Evolutionary conservation across 2,888 invertebrate species (phyloP).

Genomic region (Clitarchus hookeri): DNA sequence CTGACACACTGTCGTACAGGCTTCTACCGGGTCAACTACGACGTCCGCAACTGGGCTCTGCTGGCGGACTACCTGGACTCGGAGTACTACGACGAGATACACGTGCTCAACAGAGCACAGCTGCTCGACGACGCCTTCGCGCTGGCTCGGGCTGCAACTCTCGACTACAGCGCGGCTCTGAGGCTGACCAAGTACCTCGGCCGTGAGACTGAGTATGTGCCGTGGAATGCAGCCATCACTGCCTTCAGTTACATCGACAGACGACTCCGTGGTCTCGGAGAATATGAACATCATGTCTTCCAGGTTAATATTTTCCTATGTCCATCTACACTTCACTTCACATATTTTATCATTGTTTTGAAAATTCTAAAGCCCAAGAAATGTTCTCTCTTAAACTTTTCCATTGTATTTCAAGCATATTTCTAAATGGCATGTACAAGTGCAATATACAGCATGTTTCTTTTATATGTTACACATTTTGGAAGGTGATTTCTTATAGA

Average conservation of each 20-base stretch:
- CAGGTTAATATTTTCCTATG: not conserved
- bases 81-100: slow-evolving; percentile 52
- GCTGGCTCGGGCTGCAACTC: slow-evolving; percentile 45
- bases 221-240: slow-evolving; percentile 5
- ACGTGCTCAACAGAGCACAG: slow-evolving; percentile 58
- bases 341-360: too few species aligned
- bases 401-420: too few species aligned
- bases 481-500: too few species aligned
- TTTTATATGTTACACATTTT: too few species aligned
- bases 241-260: not conserved
- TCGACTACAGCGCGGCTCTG: not conserved
- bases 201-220: slow-evolving; percentile 25
- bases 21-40: slow-evolving; percentile 74
- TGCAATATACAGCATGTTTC: too few species aligned
- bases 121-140: slow-evolving; percentile 59
- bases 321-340: too few species aligned
- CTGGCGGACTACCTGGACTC: slow-evolving; percentile 57
- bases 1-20: slow-evolving; percentile 53
- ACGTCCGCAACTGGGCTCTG: slow-evolving; percentile 66
- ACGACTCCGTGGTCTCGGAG: not conserved
- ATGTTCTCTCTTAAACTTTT: too few species aligned
- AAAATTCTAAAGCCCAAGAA: too few species aligned
- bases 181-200: not conserved
- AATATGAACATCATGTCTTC: slow-evolving; percentile 19
- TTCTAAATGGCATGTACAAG: too few species aligned